Base-by-base conservation (phyloP, 2,888 invertebrate species). In the Idaea straminata region DNA sequence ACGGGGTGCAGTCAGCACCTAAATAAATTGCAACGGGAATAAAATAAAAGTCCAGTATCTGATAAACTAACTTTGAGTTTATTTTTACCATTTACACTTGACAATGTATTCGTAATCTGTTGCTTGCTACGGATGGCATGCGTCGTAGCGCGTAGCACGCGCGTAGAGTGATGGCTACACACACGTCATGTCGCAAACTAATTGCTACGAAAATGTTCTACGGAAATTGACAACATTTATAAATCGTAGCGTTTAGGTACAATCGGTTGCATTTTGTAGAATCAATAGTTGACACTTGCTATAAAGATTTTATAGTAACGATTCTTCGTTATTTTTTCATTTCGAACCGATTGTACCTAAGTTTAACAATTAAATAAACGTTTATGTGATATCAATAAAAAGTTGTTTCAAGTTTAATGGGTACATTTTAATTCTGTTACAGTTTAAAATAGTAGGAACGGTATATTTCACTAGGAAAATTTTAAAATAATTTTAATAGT, bases 1-100 rank as follows among this genome's bases (percentile, higher is more conserved):
- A n/a, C n/a, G n/a, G n/a, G n/a, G n/a, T n/a, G n/a, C n/a, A n/a
- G n/a, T n/a, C n/a, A n/a, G n/a, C n/a, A 25, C 25, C 25, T 25
- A 25, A 25, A 25, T 2, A 25, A 3, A 25, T 25, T 25, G 25
- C 25, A 64, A 68, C 74, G 77, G 68, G 62, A 66, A 72, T 64
- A 36, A 82, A 87, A 92, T 92, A 78, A 92, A 92, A 92, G 87
- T 89, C 88, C 78, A 82, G 86, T 86, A 16, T 93, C 91, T 93
- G 93, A 93, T 93, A 93, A 93, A 93, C 93, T 93, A 93, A 93
- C 93, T 93, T 93, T 93, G 93, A 93, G 93, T 93, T 93, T 93
- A 93, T 93, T 93, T 91, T 93, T 93, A 93, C 93, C 93, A 93
- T 93, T 93, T 93, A 93, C 93, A 93, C 93, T 93, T 93, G 93